A percentile compares a stretch with the other conserved stretches of the same genome.
phyloP scores from a whole-genome alignment of 2,113 vertebrate genomes.

The Lophura nycthemera region DNA sequence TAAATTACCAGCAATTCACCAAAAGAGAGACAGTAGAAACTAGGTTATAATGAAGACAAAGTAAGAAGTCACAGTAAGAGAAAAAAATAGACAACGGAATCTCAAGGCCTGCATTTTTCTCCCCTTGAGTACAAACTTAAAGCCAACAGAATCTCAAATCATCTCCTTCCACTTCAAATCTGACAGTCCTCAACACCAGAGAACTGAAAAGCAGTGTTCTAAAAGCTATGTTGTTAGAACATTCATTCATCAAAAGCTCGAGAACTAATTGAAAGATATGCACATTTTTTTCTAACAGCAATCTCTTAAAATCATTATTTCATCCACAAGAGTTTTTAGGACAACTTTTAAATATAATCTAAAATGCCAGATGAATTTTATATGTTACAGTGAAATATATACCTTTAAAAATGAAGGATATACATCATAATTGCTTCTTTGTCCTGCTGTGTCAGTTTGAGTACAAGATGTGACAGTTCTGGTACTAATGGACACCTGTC shows the following conservation, averaged over 20 bases:
- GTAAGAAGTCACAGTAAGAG: background rate
- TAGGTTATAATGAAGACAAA: background rate
- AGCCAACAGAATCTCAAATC: background rate
- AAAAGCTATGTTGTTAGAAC: slow-evolving; percentile 8
- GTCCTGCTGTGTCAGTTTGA: background rate
- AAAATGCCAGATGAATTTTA: background rate
- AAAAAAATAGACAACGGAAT: background rate
- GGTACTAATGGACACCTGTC: slow-evolving; percentile 11
- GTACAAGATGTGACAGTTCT: background rate
- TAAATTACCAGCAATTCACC: background rate
- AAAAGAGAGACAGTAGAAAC: background rate
- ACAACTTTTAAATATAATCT: background rate
- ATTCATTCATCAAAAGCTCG: slow-evolving; percentile 41
- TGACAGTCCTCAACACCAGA: slow-evolving; percentile 16
- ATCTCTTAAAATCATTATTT: background rate
- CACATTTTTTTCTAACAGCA: background rate
- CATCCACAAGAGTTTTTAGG: background rate
- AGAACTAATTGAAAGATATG: slow-evolving; percentile 37
- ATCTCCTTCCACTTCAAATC: background rate
- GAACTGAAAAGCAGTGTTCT: slow-evolving; percentile 1
- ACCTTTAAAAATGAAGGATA: background rate
- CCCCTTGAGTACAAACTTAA: background rate
- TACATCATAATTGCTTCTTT: background rate
- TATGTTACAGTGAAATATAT: background rate
- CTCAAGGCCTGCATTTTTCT: background rate